Base-by-base conservation (phyloP, 1,140 invertebrate species). In the Acyrthosiphon pisum region DNA sequence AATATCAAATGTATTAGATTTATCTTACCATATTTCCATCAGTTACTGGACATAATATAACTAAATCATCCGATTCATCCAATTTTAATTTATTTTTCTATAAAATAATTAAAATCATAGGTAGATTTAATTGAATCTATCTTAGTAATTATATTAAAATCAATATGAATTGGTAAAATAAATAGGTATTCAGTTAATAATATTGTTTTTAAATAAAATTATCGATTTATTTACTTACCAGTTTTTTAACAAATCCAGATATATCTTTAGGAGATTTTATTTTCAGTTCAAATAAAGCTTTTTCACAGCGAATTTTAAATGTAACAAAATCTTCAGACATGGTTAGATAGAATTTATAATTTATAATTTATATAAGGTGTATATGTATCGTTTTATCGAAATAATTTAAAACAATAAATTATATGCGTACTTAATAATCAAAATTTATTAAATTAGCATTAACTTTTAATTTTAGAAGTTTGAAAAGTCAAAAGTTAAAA, bases 21-120 rank as follows among this genome's bases (percentile, higher is more conserved):
- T 37, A 41, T 56, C 2, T 92, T 84, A 92, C 91, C 81, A 92
- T 92, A 8, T 84, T 92, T 53, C 91, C 91, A 37, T 92, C 91
- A 8, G 35, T 0, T 30, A 48, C 84, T 84, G 91, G 91, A 41
- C 23, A 86, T 84, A 92, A 53, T 44, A 92, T 20, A 6, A 84
- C 23, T 6, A 92, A 1, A 23, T 92, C 81, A 7, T 53, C 44
- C 9, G 14, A 18, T 37, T 92, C 48, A 2, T 92, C 35, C 23
- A 84, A 7, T 48, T 92, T 35, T 26, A 92, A 44, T 56, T 84
- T 35, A 41, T 20, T 50, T 92, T 86, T 92, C 91, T 92, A 35
- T 18, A 83, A 92, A 92, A 50, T 7, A 6, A 76, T n/a, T 81
- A 81, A 35, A n/a, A 81, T 20, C 35, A 81, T 20, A 26, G 41